phyloP scores from a whole-genome alignment of 1,140 invertebrate species.

The Scaptomyza pallida region DNA sequence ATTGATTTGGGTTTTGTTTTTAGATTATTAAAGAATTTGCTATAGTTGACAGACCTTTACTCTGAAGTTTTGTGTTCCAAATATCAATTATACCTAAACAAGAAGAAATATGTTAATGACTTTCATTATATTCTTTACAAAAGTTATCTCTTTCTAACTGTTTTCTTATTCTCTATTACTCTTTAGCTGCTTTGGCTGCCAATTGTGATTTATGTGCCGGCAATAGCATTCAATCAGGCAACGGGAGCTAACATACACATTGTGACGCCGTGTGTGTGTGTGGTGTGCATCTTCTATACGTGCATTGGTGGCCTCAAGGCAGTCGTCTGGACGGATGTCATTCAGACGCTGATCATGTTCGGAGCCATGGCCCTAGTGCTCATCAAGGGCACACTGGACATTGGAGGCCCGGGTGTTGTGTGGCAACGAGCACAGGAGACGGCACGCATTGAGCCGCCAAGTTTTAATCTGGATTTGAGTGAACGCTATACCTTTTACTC shows the following conservation, averaged over 20 bases:
- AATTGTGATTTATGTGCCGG: constrained; percentile 89
- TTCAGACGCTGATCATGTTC: constrained; percentile 94
- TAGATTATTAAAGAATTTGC: too few relatives aligned
- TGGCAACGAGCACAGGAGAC: constrained; percentile 88
- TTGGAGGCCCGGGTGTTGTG: constrained; percentile 90
- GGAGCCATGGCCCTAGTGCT: constrained; percentile 91
- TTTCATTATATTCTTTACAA: too few relatives aligned
- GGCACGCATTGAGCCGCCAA: constrained; percentile 89
- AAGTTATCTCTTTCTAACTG: too few relatives aligned
- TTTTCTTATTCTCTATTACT: too few relatives aligned
- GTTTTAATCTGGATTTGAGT: constrained; percentile 88
- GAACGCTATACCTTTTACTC: constrained; percentile 91
- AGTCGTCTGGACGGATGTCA: constrained; percentile 96
- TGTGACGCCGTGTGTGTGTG: constrained; percentile 92
- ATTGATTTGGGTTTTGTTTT: too few relatives aligned
- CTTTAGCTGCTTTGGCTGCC: constrained; percentile 87
- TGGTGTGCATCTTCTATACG: constrained; percentile 97
- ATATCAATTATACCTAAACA: too few relatives aligned
- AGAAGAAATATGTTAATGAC: too few relatives aligned
- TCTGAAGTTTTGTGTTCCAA: too few relatives aligned
- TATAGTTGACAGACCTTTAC: too few relatives aligned
- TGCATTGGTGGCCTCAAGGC: constrained; percentile 95
- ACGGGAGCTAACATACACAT: constrained; percentile 93
- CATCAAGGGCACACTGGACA: constrained; percentile 90
- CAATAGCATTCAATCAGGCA: constrained; percentile 90